Percentiles rank a stretch among this genome's conserved stretches.
Conservation (phyloP, 2,888 invertebrate species). For the Parascotia fuliginaria region DNA sequence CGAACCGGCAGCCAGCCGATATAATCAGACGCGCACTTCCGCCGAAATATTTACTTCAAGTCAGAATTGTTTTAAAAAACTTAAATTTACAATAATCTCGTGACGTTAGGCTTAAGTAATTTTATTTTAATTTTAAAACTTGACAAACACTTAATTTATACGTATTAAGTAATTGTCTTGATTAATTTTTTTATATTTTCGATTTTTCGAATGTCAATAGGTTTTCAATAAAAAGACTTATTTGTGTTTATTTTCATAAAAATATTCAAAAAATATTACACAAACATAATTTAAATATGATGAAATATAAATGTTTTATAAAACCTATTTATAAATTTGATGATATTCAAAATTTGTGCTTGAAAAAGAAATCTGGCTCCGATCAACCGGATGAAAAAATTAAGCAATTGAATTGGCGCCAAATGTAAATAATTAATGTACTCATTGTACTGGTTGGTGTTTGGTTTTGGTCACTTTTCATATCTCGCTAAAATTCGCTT, state of each 20-base stretch:
- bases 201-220: constrained; percentile 1
- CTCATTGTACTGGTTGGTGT: not conserved
- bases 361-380: not conserved
- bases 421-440: constrained; percentile 14
- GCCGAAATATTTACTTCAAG: constrained; percentile 25
- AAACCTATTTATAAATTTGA: not conserved
- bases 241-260: not conserved
- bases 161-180: constrained; percentile 42
- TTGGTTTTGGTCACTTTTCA: no score
- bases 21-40: constrained; percentile 79
- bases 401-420: constrained; percentile 30
- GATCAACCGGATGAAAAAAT: not conserved
- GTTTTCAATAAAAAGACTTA: not conserved
- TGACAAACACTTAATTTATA: constrained; percentile 25
- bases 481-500: no score
- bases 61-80: constrained; percentile 7
- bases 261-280: no score
- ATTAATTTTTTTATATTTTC: constrained; percentile 36
- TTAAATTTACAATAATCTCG: constrained; percentile 6
- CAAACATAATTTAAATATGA: not conserved
- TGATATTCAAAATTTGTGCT: not conserved
- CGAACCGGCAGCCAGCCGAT: constrained; percentile 81
- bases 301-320: not conserved
- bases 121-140: constrained; percentile 25
- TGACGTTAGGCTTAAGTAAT: constrained; percentile 2